phyloP scores from a whole-genome alignment of 2,797 vertebrate genomes.

The Menidia menidia region DNA sequence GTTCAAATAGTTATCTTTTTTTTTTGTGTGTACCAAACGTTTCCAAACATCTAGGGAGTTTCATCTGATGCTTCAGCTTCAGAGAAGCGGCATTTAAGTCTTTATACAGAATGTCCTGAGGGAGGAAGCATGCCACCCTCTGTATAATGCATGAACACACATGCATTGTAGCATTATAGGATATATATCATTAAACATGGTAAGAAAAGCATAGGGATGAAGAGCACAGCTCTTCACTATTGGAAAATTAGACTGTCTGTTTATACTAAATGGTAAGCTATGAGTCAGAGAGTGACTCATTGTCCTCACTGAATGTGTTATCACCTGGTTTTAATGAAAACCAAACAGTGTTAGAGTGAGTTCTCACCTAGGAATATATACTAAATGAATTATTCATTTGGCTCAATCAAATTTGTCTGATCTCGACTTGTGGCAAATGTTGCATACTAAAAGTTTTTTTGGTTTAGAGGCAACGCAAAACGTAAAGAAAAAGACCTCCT shows the following conservation, averaged over 20 bases:
- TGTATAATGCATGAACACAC: constrained; percentile 46
- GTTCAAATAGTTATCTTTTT: neutral
- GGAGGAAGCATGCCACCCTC: constrained; percentile 41
- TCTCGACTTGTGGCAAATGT: constrained; percentile 31
- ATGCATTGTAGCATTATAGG: constrained; percentile 11
- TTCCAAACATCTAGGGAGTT: constrained; percentile 5
- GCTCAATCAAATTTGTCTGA: constrained; percentile 39
- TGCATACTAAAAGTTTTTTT: constrained; percentile 15
- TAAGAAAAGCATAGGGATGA: constrained; percentile 24
- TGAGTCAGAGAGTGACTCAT: constrained; percentile 64
- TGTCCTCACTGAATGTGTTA: constrained; percentile 32
- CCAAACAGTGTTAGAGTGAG: constrained; percentile 37
- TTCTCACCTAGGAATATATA: constrained; percentile 23
- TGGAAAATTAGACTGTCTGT: constrained; percentile 31
- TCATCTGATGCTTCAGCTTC: neutral
- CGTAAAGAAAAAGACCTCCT: constrained; percentile 40
- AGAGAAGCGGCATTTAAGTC: constrained; percentile 39
- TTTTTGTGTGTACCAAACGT: constrained; percentile 14
- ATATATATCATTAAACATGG: neutral
- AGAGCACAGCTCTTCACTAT: constrained; percentile 28
- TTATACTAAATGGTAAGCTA: constrained; percentile 41
- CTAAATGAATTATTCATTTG: constrained; percentile 39
- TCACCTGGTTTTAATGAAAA: constrained; percentile 59
- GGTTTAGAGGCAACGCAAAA: constrained; percentile 14
- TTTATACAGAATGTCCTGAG: constrained; percentile 18